Conservation (phyloP, 2,888 invertebrate species). For the Drosophila koepferae region DNA sequence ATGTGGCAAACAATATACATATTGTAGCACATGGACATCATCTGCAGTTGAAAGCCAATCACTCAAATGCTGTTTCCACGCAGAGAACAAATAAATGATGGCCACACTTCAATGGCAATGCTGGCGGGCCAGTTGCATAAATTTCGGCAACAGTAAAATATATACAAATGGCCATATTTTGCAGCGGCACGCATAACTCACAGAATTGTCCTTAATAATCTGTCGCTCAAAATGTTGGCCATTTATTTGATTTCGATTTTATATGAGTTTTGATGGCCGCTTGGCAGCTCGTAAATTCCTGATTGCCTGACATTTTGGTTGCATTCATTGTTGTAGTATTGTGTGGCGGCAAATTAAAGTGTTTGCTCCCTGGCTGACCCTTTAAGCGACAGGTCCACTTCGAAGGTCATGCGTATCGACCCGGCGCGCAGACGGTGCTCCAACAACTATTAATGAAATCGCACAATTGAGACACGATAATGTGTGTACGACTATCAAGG, state of each 20-base stretch:
- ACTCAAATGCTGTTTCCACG: conserved; percentile 46
- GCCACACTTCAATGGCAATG: conserved; percentile 53
- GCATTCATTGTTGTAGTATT: conserved; percentile 1
- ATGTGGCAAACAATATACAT: conserved; percentile 34
- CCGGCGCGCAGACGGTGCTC: conserved; percentile 46
- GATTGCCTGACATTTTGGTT: conserved; percentile 33
- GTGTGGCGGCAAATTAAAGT: conserved; percentile 28
- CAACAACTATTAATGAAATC: conserved; percentile 61
- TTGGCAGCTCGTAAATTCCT: conserved; percentile 58
- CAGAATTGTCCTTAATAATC: conserved; percentile 52
- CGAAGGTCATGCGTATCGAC: conserved; percentile 62
- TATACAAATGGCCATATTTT: conserved; percentile 65
- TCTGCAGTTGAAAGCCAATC: conserved; percentile 66
- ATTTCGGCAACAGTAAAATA: conserved; percentile 44
- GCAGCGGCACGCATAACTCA: conserved; percentile 50
- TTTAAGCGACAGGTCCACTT: conserved; percentile 13
- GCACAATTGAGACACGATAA: conserved; percentile 73
- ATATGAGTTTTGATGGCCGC: conserved; percentile 61
- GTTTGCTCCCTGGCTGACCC: conserved; percentile 4
- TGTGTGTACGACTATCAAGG: conserved; percentile 52
- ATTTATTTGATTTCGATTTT: conserved; percentile 69
- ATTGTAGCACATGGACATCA: background rate
- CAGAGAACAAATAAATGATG: conserved; percentile 45
- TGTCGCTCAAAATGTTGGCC: conserved; percentile 45
- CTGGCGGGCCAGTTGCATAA: conserved; percentile 57